These are phyloP conservation scores for Gavia stellata DNA, from an alignment of 2,113 vertebrate genomes.

Conservation along the genomic window DNA sequence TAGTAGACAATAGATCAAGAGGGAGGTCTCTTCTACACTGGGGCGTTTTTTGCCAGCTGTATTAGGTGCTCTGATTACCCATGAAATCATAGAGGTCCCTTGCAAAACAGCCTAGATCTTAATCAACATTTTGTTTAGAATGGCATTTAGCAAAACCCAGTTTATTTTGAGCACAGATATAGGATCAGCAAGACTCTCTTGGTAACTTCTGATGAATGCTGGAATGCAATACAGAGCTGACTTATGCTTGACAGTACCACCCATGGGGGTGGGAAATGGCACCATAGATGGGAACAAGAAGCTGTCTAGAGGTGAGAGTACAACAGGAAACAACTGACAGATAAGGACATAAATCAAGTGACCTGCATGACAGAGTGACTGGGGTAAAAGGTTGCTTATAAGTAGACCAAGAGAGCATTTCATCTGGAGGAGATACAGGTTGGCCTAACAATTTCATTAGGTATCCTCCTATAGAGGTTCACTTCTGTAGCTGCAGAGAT, in stretches of 20 bases:
- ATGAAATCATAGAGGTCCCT: background rate
- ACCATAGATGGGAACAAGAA: background rate
- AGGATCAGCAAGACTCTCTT: background rate
- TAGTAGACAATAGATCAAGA: background rate
- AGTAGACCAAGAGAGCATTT: background rate
- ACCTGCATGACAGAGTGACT: background rate
- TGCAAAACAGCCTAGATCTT: background rate
- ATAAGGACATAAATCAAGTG: background rate
- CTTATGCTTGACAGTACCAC: background rate
- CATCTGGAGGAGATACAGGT: background rate
- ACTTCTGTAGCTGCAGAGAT: background rate
- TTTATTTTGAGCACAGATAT: background rate
- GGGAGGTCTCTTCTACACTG: background rate
- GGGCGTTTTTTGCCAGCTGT: background rate
- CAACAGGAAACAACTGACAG: background rate
- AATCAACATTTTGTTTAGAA: background rate
- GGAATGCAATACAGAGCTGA: background rate
- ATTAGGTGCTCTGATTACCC: background rate
- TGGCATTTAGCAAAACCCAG: background rate
- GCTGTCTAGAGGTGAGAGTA: background rate
- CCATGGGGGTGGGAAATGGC: background rate
- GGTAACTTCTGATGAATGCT: background rate
- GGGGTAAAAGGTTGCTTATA: background rate
- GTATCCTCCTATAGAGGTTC: background rate
- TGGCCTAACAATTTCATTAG: background rate